These are phyloP conservation scores for Casuarius casuarius DNA, from an alignment of 2,113 vertebrate species.

Conservation along the genomic window DNA sequence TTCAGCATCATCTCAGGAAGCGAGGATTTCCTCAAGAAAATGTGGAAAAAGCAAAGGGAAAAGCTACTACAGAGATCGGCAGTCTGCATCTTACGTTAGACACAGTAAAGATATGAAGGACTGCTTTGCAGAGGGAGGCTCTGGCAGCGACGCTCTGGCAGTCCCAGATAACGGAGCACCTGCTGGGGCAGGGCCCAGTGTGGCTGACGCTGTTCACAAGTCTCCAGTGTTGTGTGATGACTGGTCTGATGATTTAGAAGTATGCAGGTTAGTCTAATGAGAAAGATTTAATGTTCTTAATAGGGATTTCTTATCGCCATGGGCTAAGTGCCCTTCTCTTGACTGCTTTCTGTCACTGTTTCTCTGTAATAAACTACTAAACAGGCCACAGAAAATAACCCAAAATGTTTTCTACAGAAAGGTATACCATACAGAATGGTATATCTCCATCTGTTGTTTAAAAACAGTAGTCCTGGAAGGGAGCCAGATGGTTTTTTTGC, in stretches of 20 bases:
- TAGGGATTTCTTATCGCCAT: neutral
- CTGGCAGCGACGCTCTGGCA: slow-evolving; percentile 72
- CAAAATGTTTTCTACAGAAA: neutral
- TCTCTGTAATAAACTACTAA: neutral
- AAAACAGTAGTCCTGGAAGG: neutral
- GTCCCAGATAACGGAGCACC: neutral
- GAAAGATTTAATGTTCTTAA: neutral
- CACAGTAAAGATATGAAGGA: slow-evolving; percentile 69
- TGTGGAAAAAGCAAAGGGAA: slow-evolving; percentile 49
- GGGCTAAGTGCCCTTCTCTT: neutral
- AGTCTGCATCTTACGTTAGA: slow-evolving; percentile 58
- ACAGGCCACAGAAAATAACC: neutral
- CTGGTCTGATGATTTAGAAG: slow-evolving; percentile 82
- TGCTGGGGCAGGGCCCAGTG: slow-evolving; percentile 5
- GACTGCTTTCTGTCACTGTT: neutral
- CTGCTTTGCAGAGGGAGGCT: slow-evolving; percentile 76
- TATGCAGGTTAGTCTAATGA: slow-evolving; percentile 91
- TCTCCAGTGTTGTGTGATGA: slow-evolving; percentile 75
- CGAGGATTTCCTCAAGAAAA: slow-evolving; percentile 47
- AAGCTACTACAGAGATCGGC: neutral
- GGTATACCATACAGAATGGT: neutral
- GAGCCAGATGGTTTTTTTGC: neutral
- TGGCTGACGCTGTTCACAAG: slow-evolving; percentile 44
- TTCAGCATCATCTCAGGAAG: slow-evolving; percentile 57
- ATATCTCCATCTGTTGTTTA: neutral